These are phyloP conservation scores for Oasisia sp. DNA, from an alignment of 2,888 invertebrate species.

Conservation along the genomic window DNA sequence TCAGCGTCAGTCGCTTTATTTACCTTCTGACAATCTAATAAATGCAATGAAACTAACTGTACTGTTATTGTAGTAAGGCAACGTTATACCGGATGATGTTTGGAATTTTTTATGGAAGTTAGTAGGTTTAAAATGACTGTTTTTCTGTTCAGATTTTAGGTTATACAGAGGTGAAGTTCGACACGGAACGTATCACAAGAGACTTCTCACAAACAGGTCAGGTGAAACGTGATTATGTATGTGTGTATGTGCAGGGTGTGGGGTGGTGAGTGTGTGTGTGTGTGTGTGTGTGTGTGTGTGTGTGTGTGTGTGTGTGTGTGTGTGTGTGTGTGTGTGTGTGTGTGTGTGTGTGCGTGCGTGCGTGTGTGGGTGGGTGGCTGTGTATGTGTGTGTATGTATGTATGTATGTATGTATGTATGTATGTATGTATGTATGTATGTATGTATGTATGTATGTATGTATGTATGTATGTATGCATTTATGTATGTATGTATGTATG, in stretches of 20 bases:
- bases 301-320: constrained; percentile 6
- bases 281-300: background rate
- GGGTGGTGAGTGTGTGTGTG: background rate
- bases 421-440: too few relatives aligned
- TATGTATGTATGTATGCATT: too few relatives aligned
- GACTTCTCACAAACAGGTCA: background rate
- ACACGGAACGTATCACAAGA: background rate
- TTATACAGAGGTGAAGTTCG: background rate
- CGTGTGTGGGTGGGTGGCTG: too few relatives aligned
- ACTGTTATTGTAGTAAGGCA: too few relatives aligned
- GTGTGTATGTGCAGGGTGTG: too few relatives aligned
- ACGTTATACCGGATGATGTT: background rate
- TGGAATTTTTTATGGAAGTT: background rate
- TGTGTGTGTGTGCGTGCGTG: background rate
- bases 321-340: background rate
- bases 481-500: too few relatives aligned
- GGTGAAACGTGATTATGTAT: background rate
- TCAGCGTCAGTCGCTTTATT: background rate
- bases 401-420: too few relatives aligned
- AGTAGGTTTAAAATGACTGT: background rate
- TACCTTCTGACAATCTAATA: too few relatives aligned
- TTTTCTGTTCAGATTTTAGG: background rate
- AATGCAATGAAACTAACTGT: too few relatives aligned
- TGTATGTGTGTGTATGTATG: too few relatives aligned
- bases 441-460: too few relatives aligned